Percentiles rank a stretch among this genome's conserved stretches.
Conservation (phyloP, 1,140 invertebrate species). For the Leguminivora glycinivorella region DNA sequence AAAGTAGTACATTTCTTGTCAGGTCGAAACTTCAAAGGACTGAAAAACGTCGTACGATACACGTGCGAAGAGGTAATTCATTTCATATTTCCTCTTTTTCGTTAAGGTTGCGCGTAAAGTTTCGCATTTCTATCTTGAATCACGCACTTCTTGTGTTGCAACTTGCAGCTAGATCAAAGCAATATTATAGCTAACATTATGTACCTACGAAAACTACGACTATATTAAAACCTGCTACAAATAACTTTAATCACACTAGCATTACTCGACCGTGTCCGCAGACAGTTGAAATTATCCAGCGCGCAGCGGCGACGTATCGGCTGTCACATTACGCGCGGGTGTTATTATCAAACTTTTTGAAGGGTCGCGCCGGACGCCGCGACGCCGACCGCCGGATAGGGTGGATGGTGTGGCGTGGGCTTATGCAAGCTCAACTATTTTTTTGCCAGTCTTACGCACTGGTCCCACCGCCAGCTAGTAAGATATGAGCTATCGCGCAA, state of each 20-base stretch:
- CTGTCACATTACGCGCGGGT: constrained; percentile 76
- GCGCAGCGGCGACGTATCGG: constrained; percentile 71
- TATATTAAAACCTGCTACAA: background rate
- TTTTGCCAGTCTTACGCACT: no score
- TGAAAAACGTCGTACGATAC: no score
- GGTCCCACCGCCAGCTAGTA: no score
- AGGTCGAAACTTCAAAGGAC: no score
- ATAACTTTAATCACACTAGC: constrained; percentile 15
- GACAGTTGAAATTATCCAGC: constrained; percentile 64
- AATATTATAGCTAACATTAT: background rate
- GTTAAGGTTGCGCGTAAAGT: no score
- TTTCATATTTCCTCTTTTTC: no score
- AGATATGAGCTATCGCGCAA: no score
- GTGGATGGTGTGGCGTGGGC: constrained; percentile 42
- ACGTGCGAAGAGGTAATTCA: no score
- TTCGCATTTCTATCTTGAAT: no score
- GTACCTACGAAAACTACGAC: background rate
- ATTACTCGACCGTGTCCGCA: constrained; percentile 25
- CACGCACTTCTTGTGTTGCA: no score
- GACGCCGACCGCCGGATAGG: constrained; percentile 59
- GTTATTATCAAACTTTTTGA: constrained; percentile 78
- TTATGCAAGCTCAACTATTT: constrained; percentile 33
- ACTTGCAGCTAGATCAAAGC: no score
- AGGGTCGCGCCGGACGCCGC: constrained; percentile 71
- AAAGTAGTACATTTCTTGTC: no score